phyloP scores from a whole-genome alignment of 2,113 vertebrate species.

The Centropristis striata region DNA sequence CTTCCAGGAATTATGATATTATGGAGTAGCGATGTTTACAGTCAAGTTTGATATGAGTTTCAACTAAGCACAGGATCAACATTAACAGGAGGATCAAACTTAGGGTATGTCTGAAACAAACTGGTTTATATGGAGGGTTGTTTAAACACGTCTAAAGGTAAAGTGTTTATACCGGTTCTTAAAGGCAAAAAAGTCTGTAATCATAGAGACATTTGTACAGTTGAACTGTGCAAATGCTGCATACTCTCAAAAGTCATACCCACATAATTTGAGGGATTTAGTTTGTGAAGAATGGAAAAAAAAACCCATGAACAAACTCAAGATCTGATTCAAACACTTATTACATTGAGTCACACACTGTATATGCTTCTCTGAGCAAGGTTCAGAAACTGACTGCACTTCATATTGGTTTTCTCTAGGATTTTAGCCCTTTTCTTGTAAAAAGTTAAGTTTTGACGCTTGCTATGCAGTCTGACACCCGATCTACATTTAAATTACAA shows the following conservation, averaged over 20 bases:
- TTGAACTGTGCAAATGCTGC: not conserved
- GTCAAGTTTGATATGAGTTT: not conserved
- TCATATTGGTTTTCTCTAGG: not conserved
- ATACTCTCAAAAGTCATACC: no score
- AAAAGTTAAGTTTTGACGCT: no score
- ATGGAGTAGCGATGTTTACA: not conserved
- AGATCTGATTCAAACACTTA: no score
- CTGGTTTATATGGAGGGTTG: not conserved
- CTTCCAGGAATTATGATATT: not conserved
- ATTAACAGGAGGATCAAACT: not conserved
- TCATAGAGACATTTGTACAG: not conserved
- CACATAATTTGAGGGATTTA: not conserved
- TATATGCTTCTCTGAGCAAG: not conserved
- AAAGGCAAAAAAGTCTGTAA: not conserved
- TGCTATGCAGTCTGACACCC: no score
- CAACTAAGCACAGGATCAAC: not conserved
- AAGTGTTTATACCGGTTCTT: not conserved
- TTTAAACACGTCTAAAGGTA: not conserved
- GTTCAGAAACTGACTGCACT: not conserved
- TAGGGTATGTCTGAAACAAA: not conserved
- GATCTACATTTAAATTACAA: no score
- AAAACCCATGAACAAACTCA: not conserved
- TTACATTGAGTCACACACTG: not conserved
- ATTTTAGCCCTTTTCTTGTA: no score
- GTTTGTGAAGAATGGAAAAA: not conserved